These are phyloP conservation scores for Molossus alvarezi DNA, from an alignment of 2,797 vertebrate species.

Conservation along the genomic window DNA sequence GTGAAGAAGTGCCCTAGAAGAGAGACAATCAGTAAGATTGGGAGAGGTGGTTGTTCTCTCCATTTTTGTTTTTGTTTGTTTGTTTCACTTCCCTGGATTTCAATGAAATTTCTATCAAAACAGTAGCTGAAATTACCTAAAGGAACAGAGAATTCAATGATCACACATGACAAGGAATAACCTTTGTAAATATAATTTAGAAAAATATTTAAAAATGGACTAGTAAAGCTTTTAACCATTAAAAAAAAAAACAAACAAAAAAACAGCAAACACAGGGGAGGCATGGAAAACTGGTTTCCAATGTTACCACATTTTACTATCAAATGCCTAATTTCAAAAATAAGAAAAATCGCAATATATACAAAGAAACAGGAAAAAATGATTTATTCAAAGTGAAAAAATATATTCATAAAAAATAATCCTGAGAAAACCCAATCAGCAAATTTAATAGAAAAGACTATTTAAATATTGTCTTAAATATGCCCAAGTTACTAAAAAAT, in stretches of 20 bases:
- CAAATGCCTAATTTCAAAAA: conserved; percentile 7
- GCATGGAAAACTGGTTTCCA: background rate
- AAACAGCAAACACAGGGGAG: background rate
- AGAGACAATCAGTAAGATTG: background rate
- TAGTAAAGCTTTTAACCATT: background rate
- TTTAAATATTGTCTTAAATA: background rate
- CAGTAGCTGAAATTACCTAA: background rate
- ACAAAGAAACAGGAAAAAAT: background rate
- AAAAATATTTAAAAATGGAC: background rate
- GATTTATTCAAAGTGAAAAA: background rate
- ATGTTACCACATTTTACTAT: background rate
- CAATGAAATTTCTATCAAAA: background rate
- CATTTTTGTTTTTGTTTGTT: background rate
- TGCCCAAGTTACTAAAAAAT: background rate
- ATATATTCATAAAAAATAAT: background rate
- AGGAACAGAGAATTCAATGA: background rate
- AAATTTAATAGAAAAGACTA: background rate
- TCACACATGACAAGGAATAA: background rate
- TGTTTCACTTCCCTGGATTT: background rate
- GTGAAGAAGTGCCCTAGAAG: background rate
- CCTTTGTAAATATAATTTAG: background rate
- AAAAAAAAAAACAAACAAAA: background rate
- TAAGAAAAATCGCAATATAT: background rate
- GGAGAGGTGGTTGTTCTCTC: background rate
- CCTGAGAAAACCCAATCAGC: background rate